These are phyloP conservation scores for Drosophila repleta DNA, from an alignment of 1,140 invertebrate species.

Conservation along the genomic window DNA sequence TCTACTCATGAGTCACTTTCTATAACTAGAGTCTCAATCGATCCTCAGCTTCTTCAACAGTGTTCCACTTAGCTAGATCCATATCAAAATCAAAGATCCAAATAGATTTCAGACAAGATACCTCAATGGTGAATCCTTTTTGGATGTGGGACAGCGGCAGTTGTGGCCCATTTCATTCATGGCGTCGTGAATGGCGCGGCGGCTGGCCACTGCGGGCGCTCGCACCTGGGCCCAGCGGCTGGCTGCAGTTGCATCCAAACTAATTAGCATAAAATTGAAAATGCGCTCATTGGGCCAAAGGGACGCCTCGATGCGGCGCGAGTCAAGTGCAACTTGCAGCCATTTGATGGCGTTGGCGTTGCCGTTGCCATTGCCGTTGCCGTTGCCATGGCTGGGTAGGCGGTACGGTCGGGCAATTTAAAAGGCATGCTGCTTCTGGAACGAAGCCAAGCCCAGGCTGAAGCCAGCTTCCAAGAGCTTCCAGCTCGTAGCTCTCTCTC, in stretches of 20 bases:
- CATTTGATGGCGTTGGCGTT: constrained; percentile 22
- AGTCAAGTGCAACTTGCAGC: constrained; percentile 41
- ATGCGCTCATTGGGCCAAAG: constrained; percentile 50
- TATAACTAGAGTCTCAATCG: too few relatives aligned
- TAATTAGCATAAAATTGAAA: constrained; percentile 80
- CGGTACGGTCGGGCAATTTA: constrained; percentile 65
- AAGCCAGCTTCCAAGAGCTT: constrained; percentile 1
- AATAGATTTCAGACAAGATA: too few relatives aligned
- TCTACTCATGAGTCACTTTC: too few relatives aligned
- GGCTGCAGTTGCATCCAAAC: constrained; percentile 39
- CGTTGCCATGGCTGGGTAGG: constrained; percentile 39
- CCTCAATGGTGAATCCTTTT: too few relatives aligned
- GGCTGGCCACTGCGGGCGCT: constrained; percentile 30
- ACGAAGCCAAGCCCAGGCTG: constrained; percentile 25
- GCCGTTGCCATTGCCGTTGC: background rate
- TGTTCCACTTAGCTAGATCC: too few relatives aligned
- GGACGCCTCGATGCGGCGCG: constrained; percentile 6
- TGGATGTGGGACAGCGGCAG: too few relatives aligned
- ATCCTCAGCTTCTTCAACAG: too few relatives aligned
- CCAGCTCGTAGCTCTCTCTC: background rate
- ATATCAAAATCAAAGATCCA: too few relatives aligned
- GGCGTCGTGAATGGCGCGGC: background rate
- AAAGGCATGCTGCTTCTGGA: constrained; percentile 64
- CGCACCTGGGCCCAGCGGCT: constrained; percentile 23
- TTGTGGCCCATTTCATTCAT: constrained; percentile 6